These are phyloP conservation scores for Acleris laterana DNA, from an alignment of 2,888 invertebrate species.

Conservation along the genomic window DNA sequence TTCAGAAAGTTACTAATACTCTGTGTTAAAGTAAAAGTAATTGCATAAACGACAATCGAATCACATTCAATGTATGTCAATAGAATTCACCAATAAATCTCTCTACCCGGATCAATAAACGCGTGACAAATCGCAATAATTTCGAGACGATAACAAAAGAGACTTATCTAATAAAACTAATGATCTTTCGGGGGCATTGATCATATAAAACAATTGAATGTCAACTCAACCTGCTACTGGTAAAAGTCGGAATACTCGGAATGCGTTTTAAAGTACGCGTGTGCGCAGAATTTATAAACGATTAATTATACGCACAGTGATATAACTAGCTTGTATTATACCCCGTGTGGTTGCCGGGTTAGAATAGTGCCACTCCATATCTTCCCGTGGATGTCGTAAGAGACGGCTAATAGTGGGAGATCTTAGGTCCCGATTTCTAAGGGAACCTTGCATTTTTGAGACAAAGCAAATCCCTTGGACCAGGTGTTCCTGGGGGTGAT, in stretches of 20 bases:
- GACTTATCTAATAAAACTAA: slow-evolving; percentile 33
- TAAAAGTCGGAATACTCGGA: not conserved
- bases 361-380: too few relatives aligned
- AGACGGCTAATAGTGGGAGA: too few relatives aligned
- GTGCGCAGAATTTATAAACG: slow-evolving; percentile 1
- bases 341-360: too few relatives aligned
- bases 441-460: too few relatives aligned
- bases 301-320: not conserved
- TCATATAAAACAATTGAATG: slow-evolving; percentile 35
- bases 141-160: slow-evolving; percentile 31
- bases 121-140: slow-evolving; percentile 34
- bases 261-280: not conserved
- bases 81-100: slow-evolving; percentile 19
- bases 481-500: too few relatives aligned
- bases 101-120: slow-evolving; percentile 27
- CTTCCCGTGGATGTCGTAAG: too few relatives aligned
- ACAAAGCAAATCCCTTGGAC: too few relatives aligned
- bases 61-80: slow-evolving; percentile 18
- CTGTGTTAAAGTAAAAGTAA: not conserved
- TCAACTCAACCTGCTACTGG: slow-evolving; percentile 29
- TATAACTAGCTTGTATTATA: not conserved
- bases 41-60: not conserved
- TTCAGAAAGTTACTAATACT: not conserved
- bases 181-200: slow-evolving; percentile 19
- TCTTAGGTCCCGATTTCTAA: too few relatives aligned